Evolutionary conservation across 2,797 vertebrate species (phyloP).

Genomic region (Etheostoma perlongum): DNA sequence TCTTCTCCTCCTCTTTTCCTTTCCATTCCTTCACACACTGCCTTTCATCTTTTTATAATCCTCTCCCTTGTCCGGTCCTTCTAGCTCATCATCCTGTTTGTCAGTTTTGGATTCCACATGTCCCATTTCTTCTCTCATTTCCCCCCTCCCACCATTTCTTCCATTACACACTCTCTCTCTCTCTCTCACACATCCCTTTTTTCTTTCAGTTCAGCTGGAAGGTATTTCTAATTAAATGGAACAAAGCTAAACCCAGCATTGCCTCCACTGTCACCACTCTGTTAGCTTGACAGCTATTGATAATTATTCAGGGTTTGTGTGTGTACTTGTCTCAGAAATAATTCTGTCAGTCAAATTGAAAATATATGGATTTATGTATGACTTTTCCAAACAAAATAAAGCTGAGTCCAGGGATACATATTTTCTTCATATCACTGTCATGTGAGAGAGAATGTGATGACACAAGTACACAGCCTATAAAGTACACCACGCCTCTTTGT

Average conservation of each 20-base stretch:
- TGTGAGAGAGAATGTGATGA: no score
- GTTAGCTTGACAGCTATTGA: conserved; percentile 34
- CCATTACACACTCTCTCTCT: not conserved
- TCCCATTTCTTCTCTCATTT: not conserved
- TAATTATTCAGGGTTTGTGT: conserved; percentile 29
- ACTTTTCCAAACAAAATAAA: no score
- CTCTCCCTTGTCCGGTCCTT: not conserved
- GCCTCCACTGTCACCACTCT: conserved; percentile 38
- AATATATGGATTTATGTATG: no score
- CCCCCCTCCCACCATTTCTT: not conserved
- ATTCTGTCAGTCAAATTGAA: no score
- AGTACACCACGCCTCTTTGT: no score
- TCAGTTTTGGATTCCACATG: not conserved
- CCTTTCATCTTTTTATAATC: conserved; percentile 30
- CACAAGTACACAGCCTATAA: no score
- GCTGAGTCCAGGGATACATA: no score
- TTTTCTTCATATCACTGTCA: no score
- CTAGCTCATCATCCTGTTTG: conserved; percentile 31
- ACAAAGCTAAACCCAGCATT: conserved; percentile 19
- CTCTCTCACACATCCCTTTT: not conserved
- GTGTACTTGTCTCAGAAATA: not conserved
- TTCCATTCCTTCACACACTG: not conserved
- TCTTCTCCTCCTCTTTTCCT: not conserved
- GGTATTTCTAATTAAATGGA: not conserved
- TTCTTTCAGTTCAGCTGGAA: conserved; percentile 7